Evolutionary conservation across 64 coral and sea anemone genomes (phyloP), one percentile per base, ranked within the genome.

Genomic region (Stichodactyla helianthus): DNA sequence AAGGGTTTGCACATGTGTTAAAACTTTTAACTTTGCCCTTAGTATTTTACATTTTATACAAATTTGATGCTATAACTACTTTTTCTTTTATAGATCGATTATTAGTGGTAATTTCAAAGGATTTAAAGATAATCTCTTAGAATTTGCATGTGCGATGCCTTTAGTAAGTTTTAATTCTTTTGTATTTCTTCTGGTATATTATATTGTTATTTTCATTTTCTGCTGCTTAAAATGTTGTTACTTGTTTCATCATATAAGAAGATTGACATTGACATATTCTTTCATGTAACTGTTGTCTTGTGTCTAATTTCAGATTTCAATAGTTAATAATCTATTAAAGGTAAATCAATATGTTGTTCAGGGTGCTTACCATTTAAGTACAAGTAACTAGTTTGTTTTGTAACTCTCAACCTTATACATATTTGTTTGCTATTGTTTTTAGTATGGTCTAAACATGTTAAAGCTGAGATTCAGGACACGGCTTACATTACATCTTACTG

Each of bases 361-460:
- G 35, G 35, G 1, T 44, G 35, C 2, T 44, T 44, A 44, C 35
- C 35, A 44, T n/a, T n/a, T n/a, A 44, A 44, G 35, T 44, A 44
- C 35, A 44, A 44, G 35, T 44, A 44, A 44, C 35, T 44, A 44
- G 35, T 44, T 77, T 77, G 31, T 27, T 79, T 79, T 51, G 5
- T 25, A 78, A 50, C 10, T 50, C 16, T 14, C 14, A 26, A 52
- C 20, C 35, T 35, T 44, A 44, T 44, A 44, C 35, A 71, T 8
- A 6, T 71, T 71, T 81, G 19, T 81, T 81, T 51, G 52, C 14
- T 28, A 65, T 82, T 14, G 6, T 60, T 79, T 95, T 65, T 59
- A 98, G 96, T 92, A 89, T 98, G 96, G 96, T 14, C 82, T 98
- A 19, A 98, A 92, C 89, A 92, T 94, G 54, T 82, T 98, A 15